A percentile compares a stretch with the other conserved stretches of the same genome.
These are phyloP conservation scores for Colletes gigas DNA, from an alignment of 1,140 invertebrate genomes.

Conservation along the genomic window DNA sequence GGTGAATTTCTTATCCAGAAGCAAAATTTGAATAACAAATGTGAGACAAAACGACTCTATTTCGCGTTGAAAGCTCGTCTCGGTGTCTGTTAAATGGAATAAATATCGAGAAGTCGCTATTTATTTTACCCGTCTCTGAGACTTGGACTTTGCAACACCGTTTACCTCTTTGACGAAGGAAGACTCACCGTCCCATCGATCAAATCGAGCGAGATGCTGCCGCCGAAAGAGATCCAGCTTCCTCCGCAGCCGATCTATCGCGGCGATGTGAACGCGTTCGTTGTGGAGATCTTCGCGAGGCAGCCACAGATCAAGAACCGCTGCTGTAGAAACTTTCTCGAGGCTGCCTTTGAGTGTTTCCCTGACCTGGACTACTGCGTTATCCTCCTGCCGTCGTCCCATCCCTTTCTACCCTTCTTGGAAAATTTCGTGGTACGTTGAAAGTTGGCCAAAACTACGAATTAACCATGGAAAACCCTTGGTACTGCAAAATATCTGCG, in stretches of 20 bases:
- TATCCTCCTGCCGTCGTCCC: slow-evolving; percentile 84
- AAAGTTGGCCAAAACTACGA: too few relatives aligned
- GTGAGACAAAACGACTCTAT: too few relatives aligned
- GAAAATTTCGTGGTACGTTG: slow-evolving; percentile 84
- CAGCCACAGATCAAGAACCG: slow-evolving; percentile 75
- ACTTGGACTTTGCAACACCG: too few relatives aligned
- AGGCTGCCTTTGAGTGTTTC: slow-evolving; percentile 85
- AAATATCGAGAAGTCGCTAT: too few relatives aligned
- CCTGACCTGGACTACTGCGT: slow-evolving; percentile 86
- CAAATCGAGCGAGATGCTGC: neutral
- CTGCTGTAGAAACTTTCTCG: slow-evolving; percentile 82
- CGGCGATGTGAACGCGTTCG: slow-evolving; percentile 58
- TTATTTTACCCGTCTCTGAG: too few relatives aligned
- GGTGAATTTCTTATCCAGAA: too few relatives aligned
- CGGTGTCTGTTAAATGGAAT: too few relatives aligned
- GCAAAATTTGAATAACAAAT: too few relatives aligned
- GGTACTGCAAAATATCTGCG: too few relatives aligned
- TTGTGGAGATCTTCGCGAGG: slow-evolving; percentile 59
- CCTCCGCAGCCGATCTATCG: slow-evolving; percentile 3
- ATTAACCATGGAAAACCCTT: too few relatives aligned
- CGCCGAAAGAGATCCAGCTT: neutral
- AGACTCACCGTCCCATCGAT: neutral
- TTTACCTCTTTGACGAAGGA: neutral
- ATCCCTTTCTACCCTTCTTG: slow-evolving; percentile 83
- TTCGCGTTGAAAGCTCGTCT: too few relatives aligned